phyloP scores from a whole-genome alignment of 2,113 vertebrate genomes.

The Cryptotis parvus region DNA sequence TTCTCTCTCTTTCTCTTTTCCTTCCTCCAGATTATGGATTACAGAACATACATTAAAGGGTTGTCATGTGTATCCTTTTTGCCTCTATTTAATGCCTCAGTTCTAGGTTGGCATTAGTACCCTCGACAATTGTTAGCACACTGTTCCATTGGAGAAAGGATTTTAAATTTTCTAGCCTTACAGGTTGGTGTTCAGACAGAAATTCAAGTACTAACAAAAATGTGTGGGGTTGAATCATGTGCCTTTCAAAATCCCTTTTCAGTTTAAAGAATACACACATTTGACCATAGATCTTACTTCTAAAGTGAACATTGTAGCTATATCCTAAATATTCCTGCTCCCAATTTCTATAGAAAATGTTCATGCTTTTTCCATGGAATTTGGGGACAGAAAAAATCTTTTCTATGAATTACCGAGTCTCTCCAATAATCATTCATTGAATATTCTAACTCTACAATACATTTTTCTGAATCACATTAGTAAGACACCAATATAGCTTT shows the following conservation, averaged over 20 bases:
- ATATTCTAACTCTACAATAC: not conserved
- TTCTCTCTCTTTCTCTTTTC: no score
- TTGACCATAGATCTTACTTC: not conserved
- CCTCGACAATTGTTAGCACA: no score
- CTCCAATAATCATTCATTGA: constrained; percentile 11
- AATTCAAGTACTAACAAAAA: not conserved
- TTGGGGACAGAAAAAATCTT: not conserved
- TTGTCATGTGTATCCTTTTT: no score
- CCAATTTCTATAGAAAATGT: not conserved
- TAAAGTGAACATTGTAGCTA: constrained; percentile 15
- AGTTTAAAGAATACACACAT: constrained; percentile 12
- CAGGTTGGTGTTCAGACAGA: not conserved
- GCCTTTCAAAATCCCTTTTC: not conserved
- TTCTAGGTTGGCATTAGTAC: no score
- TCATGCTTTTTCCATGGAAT: not conserved
- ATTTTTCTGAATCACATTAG: not conserved
- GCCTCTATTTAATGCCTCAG: no score
- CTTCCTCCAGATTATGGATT: no score
- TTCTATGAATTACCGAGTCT: not conserved
- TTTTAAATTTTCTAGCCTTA: not conserved
- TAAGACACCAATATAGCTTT: not conserved
- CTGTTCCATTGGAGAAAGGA: not conserved
- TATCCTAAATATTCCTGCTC: not conserved
- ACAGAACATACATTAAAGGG: no score
- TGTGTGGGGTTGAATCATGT: not conserved